Conservation (phyloP, 2,113 vertebrate species). For the Sula dactylatra region DNA sequence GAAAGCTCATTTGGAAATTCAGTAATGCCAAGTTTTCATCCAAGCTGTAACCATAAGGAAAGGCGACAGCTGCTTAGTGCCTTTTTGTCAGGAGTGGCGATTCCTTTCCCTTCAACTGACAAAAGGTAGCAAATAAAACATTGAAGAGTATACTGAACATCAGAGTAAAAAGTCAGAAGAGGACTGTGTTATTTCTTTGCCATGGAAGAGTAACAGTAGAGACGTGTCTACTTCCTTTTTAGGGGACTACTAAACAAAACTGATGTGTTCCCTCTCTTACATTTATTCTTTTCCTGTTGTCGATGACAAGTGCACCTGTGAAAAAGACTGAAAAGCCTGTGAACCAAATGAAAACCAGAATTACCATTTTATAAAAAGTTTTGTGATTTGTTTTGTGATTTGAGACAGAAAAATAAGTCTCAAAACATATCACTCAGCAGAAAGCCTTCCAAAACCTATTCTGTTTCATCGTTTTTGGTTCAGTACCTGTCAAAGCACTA, state of each 20-base stretch:
- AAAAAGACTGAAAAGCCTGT: not conserved
- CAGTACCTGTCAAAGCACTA: not conserved
- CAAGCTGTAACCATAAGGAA: not conserved
- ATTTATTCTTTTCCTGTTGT: not conserved
- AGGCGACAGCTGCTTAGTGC: not conserved
- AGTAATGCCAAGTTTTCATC: not conserved
- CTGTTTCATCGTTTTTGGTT: not conserved
- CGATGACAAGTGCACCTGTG: not conserved
- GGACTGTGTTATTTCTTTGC: not conserved
- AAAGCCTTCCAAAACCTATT: not conserved
- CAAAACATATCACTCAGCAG: not conserved
- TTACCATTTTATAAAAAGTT: not conserved
- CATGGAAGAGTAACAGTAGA: not conserved
- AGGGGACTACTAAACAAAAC: not conserved
- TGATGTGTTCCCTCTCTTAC: not conserved
- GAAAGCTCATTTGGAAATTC: not conserved
- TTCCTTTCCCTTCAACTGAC: not conserved
- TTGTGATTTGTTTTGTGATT: not conserved
- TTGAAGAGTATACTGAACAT: not conserved
- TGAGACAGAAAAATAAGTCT: not conserved
- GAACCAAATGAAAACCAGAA: not conserved
- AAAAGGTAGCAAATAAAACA: not conserved
- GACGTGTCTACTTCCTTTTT: not conserved
- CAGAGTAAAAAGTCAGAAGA: not conserved
- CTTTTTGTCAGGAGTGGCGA: not conserved